Percentiles rank a stretch among this genome's conserved stretches.
These are phyloP conservation scores for Cremastinae sp. DNA, from an alignment of 2,888 invertebrate genomes.

Conservation along the genomic window DNA sequence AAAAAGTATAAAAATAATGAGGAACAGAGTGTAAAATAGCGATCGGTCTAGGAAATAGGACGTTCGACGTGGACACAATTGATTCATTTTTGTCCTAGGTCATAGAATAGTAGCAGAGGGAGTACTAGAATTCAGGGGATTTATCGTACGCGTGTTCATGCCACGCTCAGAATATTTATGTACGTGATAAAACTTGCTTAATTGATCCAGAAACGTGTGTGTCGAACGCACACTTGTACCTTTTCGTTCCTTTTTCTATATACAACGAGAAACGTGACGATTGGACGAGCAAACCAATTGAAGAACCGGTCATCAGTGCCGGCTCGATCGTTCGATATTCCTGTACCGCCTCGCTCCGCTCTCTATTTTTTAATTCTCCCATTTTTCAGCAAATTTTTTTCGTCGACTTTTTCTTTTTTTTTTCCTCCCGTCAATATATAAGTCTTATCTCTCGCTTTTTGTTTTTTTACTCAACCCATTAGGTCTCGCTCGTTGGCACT, in stretches of 20 bases:
- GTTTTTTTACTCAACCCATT: too few species aligned
- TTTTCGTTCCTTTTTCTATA: neutral
- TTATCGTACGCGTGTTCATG: constrained; percentile 7
- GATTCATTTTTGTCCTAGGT: constrained; percentile 18
- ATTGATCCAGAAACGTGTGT: constrained; percentile 36
- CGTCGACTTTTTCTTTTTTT: neutral
- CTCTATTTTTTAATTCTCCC: too few species aligned
- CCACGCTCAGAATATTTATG: neutral
- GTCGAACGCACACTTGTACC: neutral
- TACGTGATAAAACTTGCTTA: constrained; percentile 30
- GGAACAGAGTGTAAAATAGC: too few species aligned
- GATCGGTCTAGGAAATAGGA: too few species aligned
- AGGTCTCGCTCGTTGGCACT: constrained; percentile 15
- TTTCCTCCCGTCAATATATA: neutral
- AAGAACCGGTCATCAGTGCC: constrained; percentile 50
- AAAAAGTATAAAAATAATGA: too few species aligned
- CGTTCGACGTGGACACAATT: neutral
- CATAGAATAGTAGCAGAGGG: constrained; percentile 6
- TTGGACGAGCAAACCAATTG: constrained; percentile 54
- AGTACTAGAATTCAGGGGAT: neutral
- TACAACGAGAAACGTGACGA: constrained; percentile 35
- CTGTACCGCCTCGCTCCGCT: neutral
- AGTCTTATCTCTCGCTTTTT: neutral
- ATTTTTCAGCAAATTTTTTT: neutral
- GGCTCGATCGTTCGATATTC: constrained; percentile 27